Conservation (phyloP, 2,888 invertebrate species). For the Mesorhabditis belari region DNA sequence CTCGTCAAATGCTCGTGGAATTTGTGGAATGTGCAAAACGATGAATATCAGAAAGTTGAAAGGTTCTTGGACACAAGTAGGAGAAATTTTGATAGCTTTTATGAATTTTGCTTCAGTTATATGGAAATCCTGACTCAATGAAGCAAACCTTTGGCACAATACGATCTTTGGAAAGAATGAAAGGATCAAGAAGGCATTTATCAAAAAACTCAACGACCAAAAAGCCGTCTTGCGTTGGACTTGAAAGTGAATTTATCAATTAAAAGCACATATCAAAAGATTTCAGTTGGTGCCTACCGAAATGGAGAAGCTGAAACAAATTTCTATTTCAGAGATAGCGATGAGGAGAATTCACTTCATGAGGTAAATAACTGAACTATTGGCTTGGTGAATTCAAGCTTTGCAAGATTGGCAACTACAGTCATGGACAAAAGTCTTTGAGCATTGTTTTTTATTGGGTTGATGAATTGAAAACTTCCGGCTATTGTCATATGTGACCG, state of each 20-base stretch:
- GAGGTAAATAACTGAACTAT: too few species aligned
- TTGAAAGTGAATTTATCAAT: neutral
- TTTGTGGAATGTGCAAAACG: conserved; percentile 35
- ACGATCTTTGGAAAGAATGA: conserved; percentile 29
- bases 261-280: neutral
- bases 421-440: too few species aligned
- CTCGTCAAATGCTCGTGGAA: conserved; percentile 18
- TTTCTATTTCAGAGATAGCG: conserved; percentile 39
- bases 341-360: conserved; percentile 29
- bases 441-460: too few species aligned
- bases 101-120: conserved; percentile 19
- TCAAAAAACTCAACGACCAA: too few species aligned
- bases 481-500: too few species aligned
- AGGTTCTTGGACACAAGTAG: conserved; percentile 45
- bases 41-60: conserved; percentile 28
- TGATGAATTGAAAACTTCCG: too few species aligned
- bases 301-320: conserved; percentile 29
- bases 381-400: too few species aligned
- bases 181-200: conserved; percentile 13
- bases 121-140: conserved; percentile 39
- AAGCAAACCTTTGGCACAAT: conserved; percentile 41
- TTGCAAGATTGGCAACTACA: too few species aligned
- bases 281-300: conserved; percentile 17
- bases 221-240: neutral
- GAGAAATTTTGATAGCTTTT: too few species aligned